Evolutionary conservation across 2,113 vertebrate genomes (phyloP).

Genomic region (Oriolus oriolus): DNA sequence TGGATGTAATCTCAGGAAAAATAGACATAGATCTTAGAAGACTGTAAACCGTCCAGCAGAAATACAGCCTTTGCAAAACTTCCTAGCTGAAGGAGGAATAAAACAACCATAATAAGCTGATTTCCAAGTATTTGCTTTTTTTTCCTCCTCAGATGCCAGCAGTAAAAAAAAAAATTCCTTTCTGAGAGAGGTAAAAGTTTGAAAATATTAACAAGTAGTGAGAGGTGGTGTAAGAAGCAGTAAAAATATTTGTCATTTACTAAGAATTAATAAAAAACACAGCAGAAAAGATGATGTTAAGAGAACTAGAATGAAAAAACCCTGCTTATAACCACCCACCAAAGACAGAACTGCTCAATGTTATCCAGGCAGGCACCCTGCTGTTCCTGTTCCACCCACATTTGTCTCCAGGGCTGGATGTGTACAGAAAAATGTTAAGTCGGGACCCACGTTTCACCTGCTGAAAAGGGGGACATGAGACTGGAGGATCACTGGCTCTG

Average conservation of each 20-base stretch:
- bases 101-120: background rate
- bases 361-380: background rate
- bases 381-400: background rate
- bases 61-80: background rate
- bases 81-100: background rate
- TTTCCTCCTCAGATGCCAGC: fast-evolving
- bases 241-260: background rate
- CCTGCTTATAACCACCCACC: background rate
- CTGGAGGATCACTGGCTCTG: background rate
- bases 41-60: background rate
- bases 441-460: fast-evolving
- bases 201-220: background rate
- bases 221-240: background rate
- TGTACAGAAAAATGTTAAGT: background rate
- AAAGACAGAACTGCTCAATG: background rate
- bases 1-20: background rate
- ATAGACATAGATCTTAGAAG: background rate
- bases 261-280: background rate
- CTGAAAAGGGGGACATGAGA: fast-evolving
- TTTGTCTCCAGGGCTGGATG: background rate
- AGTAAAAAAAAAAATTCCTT: background rate
- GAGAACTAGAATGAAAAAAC: background rate
- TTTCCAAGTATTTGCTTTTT: background rate
- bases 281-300: background rate
- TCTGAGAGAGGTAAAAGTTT: background rate